phyloP scores from a whole-genome alignment of 1,140 invertebrate species.

The Elymnias hypermnestra region DNA sequence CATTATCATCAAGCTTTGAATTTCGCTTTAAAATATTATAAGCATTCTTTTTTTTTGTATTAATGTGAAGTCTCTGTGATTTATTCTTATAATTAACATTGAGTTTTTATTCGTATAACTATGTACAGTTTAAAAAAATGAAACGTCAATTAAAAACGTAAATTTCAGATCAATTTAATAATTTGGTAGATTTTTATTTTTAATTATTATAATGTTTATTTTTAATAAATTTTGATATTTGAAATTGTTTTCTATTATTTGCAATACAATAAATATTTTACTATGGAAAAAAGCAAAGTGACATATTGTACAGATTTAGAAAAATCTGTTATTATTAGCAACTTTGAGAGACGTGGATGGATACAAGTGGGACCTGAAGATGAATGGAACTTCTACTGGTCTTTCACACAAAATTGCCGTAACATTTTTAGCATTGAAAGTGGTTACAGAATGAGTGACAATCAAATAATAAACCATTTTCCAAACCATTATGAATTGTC shows the following conservation, averaged over 20 bases:
- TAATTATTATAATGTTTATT: neutral
- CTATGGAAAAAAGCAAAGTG: neutral
- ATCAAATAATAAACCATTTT: slow-evolving; percentile 13
- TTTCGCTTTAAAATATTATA: too few species aligned
- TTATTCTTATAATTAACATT: too few species aligned
- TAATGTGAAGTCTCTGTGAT: too few species aligned
- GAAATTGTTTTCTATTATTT: neutral
- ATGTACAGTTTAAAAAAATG: too few species aligned
- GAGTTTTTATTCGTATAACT: too few species aligned
- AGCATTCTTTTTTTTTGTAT: too few species aligned
- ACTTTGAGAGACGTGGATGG: slow-evolving; percentile 5
- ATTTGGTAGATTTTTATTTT: neutral
- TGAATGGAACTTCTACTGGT: slow-evolving; percentile 16
- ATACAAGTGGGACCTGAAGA: slow-evolving; percentile 1
- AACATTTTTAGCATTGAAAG: slow-evolving; percentile 3
- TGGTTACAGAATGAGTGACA: slow-evolving; percentile 7
- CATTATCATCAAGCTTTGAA: too few species aligned
- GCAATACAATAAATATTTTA: too few species aligned
- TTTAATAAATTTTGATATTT: neutral
- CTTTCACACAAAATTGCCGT: slow-evolving; percentile 6
- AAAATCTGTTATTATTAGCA: slow-evolving; percentile 1
- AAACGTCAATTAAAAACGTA: too few species aligned
- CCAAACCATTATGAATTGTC: slow-evolving; percentile 32
- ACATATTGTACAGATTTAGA: slow-evolving; percentile 1
- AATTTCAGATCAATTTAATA: neutral